Percentiles rank a stretch among this genome's conserved stretches.
Evolutionary conservation across 2,888 invertebrate species (phyloP).

Genomic region (Ephialtes manifestator): DNA sequence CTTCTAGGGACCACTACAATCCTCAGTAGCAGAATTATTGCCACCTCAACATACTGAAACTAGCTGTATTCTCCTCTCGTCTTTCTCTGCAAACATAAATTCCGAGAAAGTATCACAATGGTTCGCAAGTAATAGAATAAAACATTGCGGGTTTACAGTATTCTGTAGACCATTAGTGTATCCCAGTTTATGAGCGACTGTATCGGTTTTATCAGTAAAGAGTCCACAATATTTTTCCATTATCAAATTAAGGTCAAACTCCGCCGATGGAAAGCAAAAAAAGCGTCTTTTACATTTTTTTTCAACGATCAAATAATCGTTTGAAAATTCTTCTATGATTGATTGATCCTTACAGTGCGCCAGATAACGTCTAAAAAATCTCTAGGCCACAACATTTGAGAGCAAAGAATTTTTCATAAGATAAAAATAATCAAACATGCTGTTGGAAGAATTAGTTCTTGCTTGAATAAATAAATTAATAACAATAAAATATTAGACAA

Average conservation of each 20-base stretch:
- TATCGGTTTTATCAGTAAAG: no score
- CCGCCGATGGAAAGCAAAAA: not conserved
- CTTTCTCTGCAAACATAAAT: slow-evolving; percentile 47
- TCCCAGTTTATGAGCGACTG: not conserved
- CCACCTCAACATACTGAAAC: slow-evolving; percentile 18
- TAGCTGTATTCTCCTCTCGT: slow-evolving; percentile 27
- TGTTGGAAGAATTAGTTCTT: no score
- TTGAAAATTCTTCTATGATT: no score
- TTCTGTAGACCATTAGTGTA: not conserved
- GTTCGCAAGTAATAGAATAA: slow-evolving; percentile 31
- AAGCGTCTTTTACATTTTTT: no score
- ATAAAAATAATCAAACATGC: no score
- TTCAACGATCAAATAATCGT: no score
- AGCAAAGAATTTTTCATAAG: no score
- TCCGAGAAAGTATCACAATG: slow-evolving; percentile 17
- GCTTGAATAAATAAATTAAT: not conserved
- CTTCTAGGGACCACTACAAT: slow-evolving; percentile 6
- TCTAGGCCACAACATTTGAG: no score
- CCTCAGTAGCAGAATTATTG: not conserved
- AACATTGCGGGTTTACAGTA: slow-evolving; percentile 1
- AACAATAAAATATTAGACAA: not conserved
- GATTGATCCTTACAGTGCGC: no score
- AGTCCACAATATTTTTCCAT: not conserved
- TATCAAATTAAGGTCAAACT: not conserved
- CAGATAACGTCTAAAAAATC: no score